These are phyloP conservation scores for Cathartes aura DNA, from an alignment of 2,113 vertebrate genomes.

Conservation along the genomic window DNA sequence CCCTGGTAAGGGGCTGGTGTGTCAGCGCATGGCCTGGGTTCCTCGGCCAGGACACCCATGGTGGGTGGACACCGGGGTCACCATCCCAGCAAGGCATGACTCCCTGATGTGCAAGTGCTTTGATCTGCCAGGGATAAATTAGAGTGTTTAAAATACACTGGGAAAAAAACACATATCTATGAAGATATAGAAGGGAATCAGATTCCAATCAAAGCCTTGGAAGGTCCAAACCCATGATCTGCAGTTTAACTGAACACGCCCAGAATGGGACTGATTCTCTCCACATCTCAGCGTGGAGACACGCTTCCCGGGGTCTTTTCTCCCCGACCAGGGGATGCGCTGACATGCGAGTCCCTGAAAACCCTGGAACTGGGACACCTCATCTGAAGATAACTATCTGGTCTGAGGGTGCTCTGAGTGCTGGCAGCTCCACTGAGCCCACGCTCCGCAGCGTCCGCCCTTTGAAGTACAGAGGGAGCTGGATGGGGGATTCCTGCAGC, in stretches of 20 bases:
- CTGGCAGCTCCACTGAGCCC: neutral
- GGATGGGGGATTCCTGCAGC: neutral
- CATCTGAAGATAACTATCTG: accelerated
- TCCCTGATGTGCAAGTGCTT: neutral
- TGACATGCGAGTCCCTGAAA: neutral
- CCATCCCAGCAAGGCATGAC: neutral
- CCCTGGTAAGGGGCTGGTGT: neutral
- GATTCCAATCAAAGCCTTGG: neutral
- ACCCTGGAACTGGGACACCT: neutral
- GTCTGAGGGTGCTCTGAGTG: neutral
- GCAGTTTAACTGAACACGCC: neutral
- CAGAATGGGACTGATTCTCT: accelerated
- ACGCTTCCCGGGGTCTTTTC: accelerated
- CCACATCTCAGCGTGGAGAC: neutral
- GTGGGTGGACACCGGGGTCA: neutral
- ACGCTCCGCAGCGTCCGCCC: accelerated
- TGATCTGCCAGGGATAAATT: neutral
- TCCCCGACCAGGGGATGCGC: accelerated
- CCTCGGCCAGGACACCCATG: neutral
- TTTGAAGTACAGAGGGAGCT: neutral
- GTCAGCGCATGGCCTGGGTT: neutral
- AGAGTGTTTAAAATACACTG: neutral
- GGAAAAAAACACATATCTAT: neutral
- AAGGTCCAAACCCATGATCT: neutral
- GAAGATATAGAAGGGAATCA: neutral